Base-by-base conservation (phyloP, 2,888 invertebrate species). In the Dastarcus helophoroides region DNA sequence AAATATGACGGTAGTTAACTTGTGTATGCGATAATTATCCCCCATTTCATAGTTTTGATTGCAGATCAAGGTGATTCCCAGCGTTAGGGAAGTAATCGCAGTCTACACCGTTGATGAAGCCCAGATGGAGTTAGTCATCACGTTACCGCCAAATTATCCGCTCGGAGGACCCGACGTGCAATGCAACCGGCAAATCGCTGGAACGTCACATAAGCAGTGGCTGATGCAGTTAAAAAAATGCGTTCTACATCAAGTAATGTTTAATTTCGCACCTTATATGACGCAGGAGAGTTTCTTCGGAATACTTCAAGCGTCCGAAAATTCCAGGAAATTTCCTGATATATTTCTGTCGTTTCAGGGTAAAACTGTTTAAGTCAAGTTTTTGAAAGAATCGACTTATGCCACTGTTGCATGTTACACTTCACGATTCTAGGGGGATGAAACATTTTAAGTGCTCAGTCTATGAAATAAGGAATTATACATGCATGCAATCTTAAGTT, bases 221-320 rank as follows among this genome's bases (percentile, higher is more conserved):
- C 68, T 84, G 41, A 73, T 83, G 61, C 85, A 88, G 60, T 65
- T 95, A 30, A 79, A 79, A 33, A 77, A 88, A 46, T 89, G 88
- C 56, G 69, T 95, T 26, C 76, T 80, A 14, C 82, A 90, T 64
- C 90, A 89, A 73, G 88, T 85, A 53, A 42, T 36, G 21, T 6
- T 22, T 3, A 31, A 25, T 2, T 15, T 26, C 14, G 9, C 4
- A 10, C 14, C n/a, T n/a, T n/a, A n/a, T n/a, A n/a, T n/a, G n/a
- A n/a, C n/a, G n/a, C n/a, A n/a, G n/a, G n/a, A n/a, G n/a, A n/a
- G n/a, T n/a, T n/a, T n/a, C n/a, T n/a, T n/a, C n/a, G n/a, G n/a
- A n/a, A n/a, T n/a, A n/a, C n/a, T n/a, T n/a, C n/a, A n/a, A n/a
- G n/a, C n/a, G n/a, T n/a, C n/a, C n/a, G n/a, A n/a, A n/a, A n/a